phyloP scores from a whole-genome alignment of 2,888 invertebrate genomes.

The Fissipunctia ypsillon region DNA sequence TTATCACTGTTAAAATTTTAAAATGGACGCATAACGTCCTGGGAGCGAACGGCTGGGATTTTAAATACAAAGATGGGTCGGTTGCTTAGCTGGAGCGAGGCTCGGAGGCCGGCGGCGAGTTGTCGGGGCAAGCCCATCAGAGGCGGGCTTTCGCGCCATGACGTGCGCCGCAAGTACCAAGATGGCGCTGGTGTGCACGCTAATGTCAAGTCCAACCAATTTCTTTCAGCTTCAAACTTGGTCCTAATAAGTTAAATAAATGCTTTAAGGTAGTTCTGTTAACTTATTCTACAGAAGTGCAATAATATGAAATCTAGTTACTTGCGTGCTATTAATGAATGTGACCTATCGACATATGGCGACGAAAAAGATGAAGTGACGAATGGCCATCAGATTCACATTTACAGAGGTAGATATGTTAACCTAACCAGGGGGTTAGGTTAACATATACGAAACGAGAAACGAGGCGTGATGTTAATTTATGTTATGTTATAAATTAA shows the following conservation, averaged over 20 bases:
- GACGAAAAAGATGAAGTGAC: no score
- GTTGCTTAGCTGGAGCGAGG: constrained; percentile 78
- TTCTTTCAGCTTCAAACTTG: constrained; percentile 72
- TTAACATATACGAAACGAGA: no score
- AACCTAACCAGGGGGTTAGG: no score
- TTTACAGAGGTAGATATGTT: no score
- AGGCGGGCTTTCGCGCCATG: constrained; percentile 81
- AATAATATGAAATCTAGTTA: no score
- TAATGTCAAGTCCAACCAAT: constrained; percentile 78
- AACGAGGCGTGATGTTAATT: no score
- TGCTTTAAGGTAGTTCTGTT: neutral
- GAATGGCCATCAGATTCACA: no score
- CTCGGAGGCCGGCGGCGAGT: constrained; percentile 75
- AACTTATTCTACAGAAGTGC: neutral
- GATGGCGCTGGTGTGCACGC: constrained; percentile 79
- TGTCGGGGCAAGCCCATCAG: constrained; percentile 77
- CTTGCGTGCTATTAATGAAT: no score
- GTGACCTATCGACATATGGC: no score
- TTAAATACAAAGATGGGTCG: constrained; percentile 79
- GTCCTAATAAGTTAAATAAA: constrained; percentile 57
- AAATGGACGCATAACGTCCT: constrained; percentile 67
- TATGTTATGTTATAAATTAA: no score
- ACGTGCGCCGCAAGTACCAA: constrained; percentile 85
- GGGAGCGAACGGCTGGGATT: constrained; percentile 69
- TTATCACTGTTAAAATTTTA: constrained; percentile 49